phyloP scores from a whole-genome alignment of 2,888 invertebrate genomes.

The Lithophane ornitopus region DNA sequence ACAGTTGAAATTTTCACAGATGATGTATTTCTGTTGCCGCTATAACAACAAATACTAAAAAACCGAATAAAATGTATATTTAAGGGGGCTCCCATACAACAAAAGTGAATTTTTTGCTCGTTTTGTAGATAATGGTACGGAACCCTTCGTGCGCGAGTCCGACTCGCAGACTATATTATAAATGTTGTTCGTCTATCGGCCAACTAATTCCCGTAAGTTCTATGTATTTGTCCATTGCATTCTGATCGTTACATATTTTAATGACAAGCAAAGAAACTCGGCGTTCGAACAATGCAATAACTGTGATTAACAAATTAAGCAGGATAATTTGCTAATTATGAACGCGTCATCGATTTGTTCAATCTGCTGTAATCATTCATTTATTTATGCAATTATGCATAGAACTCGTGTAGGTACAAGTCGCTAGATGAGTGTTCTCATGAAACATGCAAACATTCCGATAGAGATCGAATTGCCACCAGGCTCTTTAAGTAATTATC shows the following conservation, averaged over 20 bases:
- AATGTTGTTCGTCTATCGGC: too few relatives aligned
- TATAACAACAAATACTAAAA: too few relatives aligned
- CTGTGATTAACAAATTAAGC: slow-evolving; percentile 28
- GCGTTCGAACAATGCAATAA: slow-evolving; percentile 27
- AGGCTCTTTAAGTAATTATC: not conserved
- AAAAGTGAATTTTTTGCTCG: too few relatives aligned
- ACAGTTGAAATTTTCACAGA: too few relatives aligned
- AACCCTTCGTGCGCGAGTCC: too few relatives aligned
- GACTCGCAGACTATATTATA: too few relatives aligned
- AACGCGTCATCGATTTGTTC: slow-evolving; percentile 33
- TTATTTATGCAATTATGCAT: slow-evolving; percentile 18
- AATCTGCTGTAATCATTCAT: slow-evolving; percentile 17
- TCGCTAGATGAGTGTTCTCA: slow-evolving; percentile 32
- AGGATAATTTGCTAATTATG: slow-evolving; percentile 32
- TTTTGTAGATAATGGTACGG: too few relatives aligned
- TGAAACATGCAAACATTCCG: slow-evolving; percentile 29
- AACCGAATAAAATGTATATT: too few relatives aligned
- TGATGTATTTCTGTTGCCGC: too few relatives aligned
- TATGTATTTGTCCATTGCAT: not conserved
- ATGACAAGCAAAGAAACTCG: slow-evolving; percentile 8
- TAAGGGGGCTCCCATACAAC: too few relatives aligned
- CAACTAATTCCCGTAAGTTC: not conserved
- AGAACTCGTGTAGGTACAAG: slow-evolving; percentile 16
- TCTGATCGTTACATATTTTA: not conserved
- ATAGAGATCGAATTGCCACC: slow-evolving; percentile 15